Evolutionary conservation across 2,888 invertebrate species (phyloP).

Genomic region (Himalopsyche tibetana): DNA sequence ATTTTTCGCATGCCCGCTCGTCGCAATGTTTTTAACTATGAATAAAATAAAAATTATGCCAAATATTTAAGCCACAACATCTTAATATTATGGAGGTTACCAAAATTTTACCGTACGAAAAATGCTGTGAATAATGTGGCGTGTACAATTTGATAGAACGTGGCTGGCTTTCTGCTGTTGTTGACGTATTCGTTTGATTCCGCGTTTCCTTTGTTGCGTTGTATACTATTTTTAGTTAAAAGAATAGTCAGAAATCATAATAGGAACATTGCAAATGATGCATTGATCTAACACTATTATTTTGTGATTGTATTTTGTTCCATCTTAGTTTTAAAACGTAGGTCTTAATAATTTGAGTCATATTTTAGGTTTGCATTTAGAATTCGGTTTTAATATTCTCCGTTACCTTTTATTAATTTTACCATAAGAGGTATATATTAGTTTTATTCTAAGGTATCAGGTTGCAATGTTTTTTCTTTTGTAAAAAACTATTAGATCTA

Average conservation of each 20-base stretch:
- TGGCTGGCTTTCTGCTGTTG: no score
- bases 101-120: no score
- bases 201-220: background rate
- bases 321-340: conserved; percentile 49
- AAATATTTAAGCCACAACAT: no score
- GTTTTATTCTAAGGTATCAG: background rate
- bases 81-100: no score
- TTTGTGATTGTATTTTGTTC: conserved; percentile 55
- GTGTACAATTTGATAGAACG: no score
- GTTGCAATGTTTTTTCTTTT: conserved; percentile 5
- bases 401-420: conserved; percentile 2
- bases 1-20: no score
- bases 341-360: conserved; percentile 50
- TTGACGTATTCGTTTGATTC: background rate
- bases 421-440: background rate
- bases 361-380: conserved; percentile 48
- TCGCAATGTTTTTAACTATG: no score
- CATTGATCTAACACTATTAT: conserved; percentile 44
- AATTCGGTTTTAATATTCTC: conserved; percentile 1
- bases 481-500: background rate
- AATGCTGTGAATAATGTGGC: no score
- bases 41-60: no score
- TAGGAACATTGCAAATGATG: conserved; percentile 1
- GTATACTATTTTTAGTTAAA: background rate
- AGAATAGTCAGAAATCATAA: conserved; percentile 24